Conservation (phyloP, 2,888 invertebrate genomes). For the Tribolium freemani region DNA sequence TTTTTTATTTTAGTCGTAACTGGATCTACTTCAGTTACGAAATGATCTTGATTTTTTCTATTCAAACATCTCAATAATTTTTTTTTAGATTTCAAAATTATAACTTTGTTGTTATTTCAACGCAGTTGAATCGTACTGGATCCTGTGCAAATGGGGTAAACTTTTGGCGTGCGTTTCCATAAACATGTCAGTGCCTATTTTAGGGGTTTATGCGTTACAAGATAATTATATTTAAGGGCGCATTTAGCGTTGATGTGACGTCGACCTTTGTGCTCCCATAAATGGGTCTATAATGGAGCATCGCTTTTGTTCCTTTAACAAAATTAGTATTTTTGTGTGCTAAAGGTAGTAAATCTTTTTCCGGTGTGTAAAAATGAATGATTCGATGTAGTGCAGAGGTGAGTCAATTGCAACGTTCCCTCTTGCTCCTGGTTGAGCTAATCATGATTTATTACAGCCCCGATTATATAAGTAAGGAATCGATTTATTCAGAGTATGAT, state of each 20-base stretch:
- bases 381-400: constrained; percentile 15
- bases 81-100: no score
- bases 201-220: neutral
- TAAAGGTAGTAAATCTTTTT: neutral
- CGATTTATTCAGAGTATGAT: constrained; percentile 33
- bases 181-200: neutral
- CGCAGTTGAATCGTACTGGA: no score
- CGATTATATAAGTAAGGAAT: constrained; percentile 30
- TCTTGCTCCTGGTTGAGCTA: constrained; percentile 17
- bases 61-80: no score
- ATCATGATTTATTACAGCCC: constrained; percentile 35
- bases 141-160: neutral
- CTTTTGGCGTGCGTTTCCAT: neutral
- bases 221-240: neutral
- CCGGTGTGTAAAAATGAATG: neutral
- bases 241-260: neutral
- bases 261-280: neutral
- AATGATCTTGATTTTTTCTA: no score
- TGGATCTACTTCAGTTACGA: no score
- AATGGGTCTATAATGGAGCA: neutral
- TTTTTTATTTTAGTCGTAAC: no score
- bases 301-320: neutral
- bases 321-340: neutral
- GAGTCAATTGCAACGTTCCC: constrained; percentile 19
- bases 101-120: no score